Percentiles rank a stretch among this genome's conserved stretches.
Evolutionary conservation across 1,140 invertebrate genomes (phyloP).

Genomic region (Trichonephila clavipes): DNA sequence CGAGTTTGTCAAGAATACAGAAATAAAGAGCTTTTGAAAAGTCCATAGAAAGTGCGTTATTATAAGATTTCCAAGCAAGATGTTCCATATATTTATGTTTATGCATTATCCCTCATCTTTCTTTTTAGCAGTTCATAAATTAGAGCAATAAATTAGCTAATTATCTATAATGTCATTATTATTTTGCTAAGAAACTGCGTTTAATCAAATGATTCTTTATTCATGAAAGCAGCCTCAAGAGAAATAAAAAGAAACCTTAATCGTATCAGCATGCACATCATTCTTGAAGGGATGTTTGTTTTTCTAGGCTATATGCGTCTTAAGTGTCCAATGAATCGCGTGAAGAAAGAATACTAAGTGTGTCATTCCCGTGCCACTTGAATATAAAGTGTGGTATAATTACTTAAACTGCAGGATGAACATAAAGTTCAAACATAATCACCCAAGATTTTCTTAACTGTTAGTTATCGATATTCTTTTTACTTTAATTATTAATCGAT

Average conservation of each 20-base stretch:
- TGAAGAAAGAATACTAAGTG: slow-evolving; percentile 35
- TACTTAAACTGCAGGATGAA: neutral
- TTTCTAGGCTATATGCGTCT: neutral
- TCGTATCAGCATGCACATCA: slow-evolving; percentile 17
- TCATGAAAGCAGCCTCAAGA: neutral
- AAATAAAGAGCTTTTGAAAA: no score
- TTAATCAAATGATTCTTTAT: neutral
- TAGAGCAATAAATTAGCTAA: no score
- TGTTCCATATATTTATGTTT: no score
- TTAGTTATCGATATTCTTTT: no score
- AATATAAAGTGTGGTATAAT: neutral
- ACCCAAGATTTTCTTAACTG: neutral
- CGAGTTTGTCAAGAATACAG: no score
- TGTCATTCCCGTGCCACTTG: neutral
- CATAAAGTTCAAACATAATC: neutral
- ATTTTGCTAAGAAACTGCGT: neutral
- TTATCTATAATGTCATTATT: neutral
- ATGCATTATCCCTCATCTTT: no score
- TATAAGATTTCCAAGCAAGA: no score
- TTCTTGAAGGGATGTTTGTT: neutral
- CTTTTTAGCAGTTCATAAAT: no score
- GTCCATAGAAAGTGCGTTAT: no score
- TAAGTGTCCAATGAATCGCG: slow-evolving; percentile 12
- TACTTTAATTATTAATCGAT: no score
- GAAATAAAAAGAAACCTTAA: neutral